Evolutionary conservation across 2,797 vertebrate genomes (phyloP).

Genomic region (Pachyuromys duprasi): DNA sequence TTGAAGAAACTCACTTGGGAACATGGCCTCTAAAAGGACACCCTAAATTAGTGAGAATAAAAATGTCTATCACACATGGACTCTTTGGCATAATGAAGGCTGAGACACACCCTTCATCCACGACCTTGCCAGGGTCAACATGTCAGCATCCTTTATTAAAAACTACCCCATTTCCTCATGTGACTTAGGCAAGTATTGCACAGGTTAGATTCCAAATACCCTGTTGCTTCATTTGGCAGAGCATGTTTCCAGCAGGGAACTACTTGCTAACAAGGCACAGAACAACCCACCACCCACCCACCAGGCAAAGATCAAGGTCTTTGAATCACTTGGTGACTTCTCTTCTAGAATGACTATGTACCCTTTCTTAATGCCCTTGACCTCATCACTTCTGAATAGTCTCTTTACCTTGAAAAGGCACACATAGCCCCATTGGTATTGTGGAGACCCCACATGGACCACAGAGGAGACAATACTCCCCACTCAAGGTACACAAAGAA

Average conservation of each 20-base stretch:
- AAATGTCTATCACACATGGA: constrained; percentile 31
- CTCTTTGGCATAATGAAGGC: constrained; percentile 27
- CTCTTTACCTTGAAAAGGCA: not conserved
- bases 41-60: constrained; percentile 46
- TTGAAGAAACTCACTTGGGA: constrained; percentile 58
- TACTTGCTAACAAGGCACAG: not conserved
- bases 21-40: constrained; percentile 23
- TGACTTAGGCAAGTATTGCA: not conserved
- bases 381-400: not conserved
- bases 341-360: no score
- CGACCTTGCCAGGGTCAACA: not conserved
- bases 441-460: not conserved
- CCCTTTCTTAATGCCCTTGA: not conserved
- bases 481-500: not conserved
- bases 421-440: not conserved
- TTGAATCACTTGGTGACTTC: not conserved
- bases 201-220: constrained; percentile 32
- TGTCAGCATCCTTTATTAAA: constrained; percentile 50
- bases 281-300: not conserved
- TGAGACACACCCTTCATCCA: not conserved
- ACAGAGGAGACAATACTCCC: not conserved
- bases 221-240: constrained; percentile 7
- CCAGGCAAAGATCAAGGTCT: not conserved
- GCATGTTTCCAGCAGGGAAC: not conserved
- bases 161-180: not conserved